Evolutionary conservation across 2,797 vertebrate species (phyloP), one percentile per base, ranked within the genome.

Genomic region (Sibirionetta formosa): DNA sequence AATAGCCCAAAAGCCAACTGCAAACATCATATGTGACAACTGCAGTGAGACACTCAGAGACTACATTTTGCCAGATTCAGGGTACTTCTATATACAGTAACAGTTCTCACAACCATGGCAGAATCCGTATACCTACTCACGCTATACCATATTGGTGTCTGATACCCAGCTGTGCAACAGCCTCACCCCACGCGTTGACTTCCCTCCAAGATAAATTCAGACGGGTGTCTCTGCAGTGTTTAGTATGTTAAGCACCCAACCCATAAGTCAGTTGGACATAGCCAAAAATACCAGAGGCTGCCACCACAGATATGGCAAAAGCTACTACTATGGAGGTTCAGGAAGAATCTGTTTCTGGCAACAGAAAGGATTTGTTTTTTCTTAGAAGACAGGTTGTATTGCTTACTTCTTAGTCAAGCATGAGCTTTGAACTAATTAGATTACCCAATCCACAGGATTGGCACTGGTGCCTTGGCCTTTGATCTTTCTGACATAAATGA

Each of bases 181-280:
- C n/a, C 19, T 53, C 83, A 76, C 14, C 11, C 48, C 38, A 48
- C 8, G n/a, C 3, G 2, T 0, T 80, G 33, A 75, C 31, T 71
- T 80, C 26, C 29, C 18, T 66, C 40, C 50, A 81, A 51, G 27
- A 46, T 17, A 27, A 82, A 71, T 33, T n/a, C 61, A 16, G 18
- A 50, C 4, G 60, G 11, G 18, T 40, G n/a, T 12, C 63, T 11
- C 60, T 3, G 3, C 11, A 38, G 42, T 44, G 35, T 60, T 54
- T 16, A 50, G 2, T 7, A 57, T 7, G 19, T 65, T 61, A 83
- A 58, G 71, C 91, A 88, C 9, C 33, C 18, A 71, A 48, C 3
- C 20, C 6, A 12, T 0, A 2, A 46, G 20, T 58, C 35, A 56
- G 27, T 81, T 17, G 15, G 27, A 88, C 1, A 0, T 4, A 8